phyloP scores from a whole-genome alignment of 1,140 invertebrate genomes.

The Grapholita molesta region DNA sequence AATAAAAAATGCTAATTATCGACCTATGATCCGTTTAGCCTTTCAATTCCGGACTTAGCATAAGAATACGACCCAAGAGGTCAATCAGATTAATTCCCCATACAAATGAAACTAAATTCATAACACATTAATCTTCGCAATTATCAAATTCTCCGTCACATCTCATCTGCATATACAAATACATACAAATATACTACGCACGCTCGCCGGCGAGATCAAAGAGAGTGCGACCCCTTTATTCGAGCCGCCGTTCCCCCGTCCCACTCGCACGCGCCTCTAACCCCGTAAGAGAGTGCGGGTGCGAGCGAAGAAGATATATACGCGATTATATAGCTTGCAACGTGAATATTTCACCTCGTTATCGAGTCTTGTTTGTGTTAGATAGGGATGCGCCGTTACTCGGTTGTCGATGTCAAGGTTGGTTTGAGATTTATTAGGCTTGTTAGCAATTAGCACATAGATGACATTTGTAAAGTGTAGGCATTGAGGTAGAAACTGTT shows the following conservation, averaged over 20 bases:
- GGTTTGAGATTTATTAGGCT: background rate
- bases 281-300: constrained; percentile 36
- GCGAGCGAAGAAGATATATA: constrained; percentile 54
- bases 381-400: constrained; percentile 58
- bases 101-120: constrained; percentile 10
- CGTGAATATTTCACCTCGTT: constrained; percentile 78
- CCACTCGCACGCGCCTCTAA: constrained; percentile 55
- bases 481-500: background rate
- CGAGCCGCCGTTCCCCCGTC: constrained; percentile 66
- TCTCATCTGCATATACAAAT: constrained; percentile 74
- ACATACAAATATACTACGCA: constrained; percentile 61
- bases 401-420: constrained; percentile 49
- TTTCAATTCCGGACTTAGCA: constrained; percentile 42
- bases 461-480: background rate
- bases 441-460: background rate
- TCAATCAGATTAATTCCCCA: constrained; percentile 1
- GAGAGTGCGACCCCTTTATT: constrained; percentile 72
- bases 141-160: constrained; percentile 73
- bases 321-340: constrained; percentile 69
- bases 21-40: background rate
- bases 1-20: background rate
- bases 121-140: constrained; percentile 73
- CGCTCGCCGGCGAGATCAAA: constrained; percentile 74
- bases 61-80: background rate
- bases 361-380: constrained; percentile 77